phyloP scores from a whole-genome alignment of 35 echinoderm and acorn worm species.

The Heliocidaris tuberculata region DNA sequence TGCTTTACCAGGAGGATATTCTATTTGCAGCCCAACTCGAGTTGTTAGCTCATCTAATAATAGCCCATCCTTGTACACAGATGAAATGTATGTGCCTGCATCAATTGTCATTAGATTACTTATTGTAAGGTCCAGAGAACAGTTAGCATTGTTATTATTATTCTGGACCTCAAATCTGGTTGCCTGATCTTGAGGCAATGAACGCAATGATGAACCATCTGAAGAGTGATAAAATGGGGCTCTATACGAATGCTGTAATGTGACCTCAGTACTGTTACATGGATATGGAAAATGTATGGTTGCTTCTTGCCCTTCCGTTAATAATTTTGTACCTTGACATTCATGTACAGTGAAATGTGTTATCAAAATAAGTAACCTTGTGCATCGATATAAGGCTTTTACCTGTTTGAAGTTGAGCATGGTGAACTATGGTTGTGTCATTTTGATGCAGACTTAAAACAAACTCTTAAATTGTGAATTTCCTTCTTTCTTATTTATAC shows the following conservation, averaged over 20 bases:
- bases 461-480: too few species aligned
- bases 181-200: background rate
- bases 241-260: background rate
- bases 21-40: too few species aligned
- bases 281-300: background rate
- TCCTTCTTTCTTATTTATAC: too few species aligned
- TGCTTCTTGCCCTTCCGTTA: background rate
- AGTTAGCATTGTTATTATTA: background rate
- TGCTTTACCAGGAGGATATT: too few species aligned
- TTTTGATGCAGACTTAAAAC: too few species aligned
- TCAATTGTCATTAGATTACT: background rate
- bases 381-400: too few species aligned
- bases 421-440: too few species aligned
- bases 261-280: background rate
- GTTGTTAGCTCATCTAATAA: background rate
- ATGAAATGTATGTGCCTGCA: background rate
- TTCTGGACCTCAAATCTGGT: background rate
- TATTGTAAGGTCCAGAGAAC: background rate
- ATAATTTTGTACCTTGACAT: too few species aligned
- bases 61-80: background rate
- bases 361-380: too few species aligned
- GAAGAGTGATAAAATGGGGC: background rate
- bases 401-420: too few species aligned
- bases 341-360: too few species aligned
- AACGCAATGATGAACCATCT: background rate